Percentiles rank a stretch among this genome's conserved stretches.
These are phyloP conservation scores for Thysanoteuthis rhombus DNA, from an alignment of 2,888 invertebrate species.

Conservation along the genomic window DNA sequence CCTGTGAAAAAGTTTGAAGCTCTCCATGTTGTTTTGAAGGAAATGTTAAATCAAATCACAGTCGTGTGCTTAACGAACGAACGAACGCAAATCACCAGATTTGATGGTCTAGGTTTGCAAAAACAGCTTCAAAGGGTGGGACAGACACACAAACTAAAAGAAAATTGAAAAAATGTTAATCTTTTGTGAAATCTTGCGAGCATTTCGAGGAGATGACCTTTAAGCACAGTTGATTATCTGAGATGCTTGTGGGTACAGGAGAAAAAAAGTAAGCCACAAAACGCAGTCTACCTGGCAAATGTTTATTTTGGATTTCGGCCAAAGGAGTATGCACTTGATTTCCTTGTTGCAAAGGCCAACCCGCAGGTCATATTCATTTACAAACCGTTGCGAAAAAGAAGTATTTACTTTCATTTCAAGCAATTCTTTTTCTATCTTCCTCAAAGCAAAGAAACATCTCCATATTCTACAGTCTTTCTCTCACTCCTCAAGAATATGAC, in stretches of 20 bases:
- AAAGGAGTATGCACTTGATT: neutral
- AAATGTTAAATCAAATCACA: neutral
- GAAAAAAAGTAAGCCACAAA: no score
- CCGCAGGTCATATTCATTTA: neutral
- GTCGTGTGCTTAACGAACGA: neutral
- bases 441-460: no score
- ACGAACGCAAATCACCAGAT: neutral
- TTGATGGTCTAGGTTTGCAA: neutral
- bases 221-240: neutral
- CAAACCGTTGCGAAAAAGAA: neutral
- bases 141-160: neutral
- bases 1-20: no score
- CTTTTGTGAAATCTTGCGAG: neutral
- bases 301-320: no score
- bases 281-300: neutral
- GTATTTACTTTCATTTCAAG: no score
- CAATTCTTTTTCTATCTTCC: no score
- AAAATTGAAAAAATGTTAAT: neutral
- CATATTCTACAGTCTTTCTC: no score
- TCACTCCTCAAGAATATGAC: no score
- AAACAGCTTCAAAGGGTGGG: neutral
- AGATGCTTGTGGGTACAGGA: neutral
- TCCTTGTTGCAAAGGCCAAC: no score
- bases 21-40: neutral
- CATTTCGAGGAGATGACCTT: neutral